These are phyloP conservation scores for Anguilla marmorata DNA, from an alignment of 2,797 vertebrate species.

Conservation along the genomic window DNA sequence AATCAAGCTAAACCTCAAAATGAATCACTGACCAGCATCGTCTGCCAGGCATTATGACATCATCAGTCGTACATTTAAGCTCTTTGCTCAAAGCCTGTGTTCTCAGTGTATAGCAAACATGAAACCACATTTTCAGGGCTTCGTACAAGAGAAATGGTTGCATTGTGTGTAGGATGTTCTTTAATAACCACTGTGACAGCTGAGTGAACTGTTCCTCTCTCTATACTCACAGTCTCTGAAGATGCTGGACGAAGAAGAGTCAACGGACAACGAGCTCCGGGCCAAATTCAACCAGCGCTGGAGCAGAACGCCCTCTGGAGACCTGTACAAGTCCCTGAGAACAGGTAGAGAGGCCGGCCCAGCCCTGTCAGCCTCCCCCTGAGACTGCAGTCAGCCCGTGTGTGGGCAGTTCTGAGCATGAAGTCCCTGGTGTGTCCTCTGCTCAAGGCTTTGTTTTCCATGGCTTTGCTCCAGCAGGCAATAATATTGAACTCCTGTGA, in stretches of 20 bases:
- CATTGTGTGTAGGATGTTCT: neutral
- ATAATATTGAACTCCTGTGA: neutral
- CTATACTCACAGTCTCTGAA: slow-evolving; percentile 78
- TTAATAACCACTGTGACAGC: neutral
- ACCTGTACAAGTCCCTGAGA: slow-evolving; percentile 92
- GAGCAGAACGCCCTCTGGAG: slow-evolving; percentile 92
- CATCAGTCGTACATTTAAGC: neutral
- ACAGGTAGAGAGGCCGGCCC: slow-evolving; percentile 69
- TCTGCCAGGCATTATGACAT: neutral
- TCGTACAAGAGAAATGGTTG: neutral
- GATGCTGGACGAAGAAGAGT: slow-evolving; percentile 89
- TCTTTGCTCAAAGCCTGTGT: neutral
- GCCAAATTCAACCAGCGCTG: slow-evolving; percentile 95
- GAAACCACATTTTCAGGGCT: neutral
- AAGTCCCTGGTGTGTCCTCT: neutral
- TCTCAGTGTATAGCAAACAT: neutral
- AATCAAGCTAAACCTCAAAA: neutral
- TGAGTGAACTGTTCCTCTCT: neutral
- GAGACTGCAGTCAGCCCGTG: neutral
- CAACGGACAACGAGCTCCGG: slow-evolving; percentile 90
- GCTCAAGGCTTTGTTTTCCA: neutral
- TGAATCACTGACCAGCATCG: neutral
- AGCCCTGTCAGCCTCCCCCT: neutral
- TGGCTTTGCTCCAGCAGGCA: neutral
- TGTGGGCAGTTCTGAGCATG: neutral